A percentile compares a stretch with the other conserved stretches of the same genome.
These are phyloP conservation scores for Ganaspis sp. DNA, from an alignment of 1,140 invertebrate genomes.

Conservation along the genomic window DNA sequence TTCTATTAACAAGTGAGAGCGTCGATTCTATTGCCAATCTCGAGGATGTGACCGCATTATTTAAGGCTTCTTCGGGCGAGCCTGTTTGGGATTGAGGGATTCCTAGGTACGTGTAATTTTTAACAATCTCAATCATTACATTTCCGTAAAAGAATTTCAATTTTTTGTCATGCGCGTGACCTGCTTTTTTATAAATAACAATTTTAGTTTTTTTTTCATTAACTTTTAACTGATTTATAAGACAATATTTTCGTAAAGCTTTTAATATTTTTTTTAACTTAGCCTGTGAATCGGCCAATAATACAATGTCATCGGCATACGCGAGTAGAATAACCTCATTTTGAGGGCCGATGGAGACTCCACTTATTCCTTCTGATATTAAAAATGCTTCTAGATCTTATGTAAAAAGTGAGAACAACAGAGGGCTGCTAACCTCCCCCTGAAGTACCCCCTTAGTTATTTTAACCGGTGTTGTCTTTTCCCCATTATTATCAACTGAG, in stretches of 20 bases:
- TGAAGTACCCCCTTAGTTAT: background rate
- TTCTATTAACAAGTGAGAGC: background rate
- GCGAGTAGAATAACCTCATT: background rate
- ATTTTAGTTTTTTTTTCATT: too few species aligned
- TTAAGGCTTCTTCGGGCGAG: background rate
- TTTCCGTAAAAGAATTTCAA: too few species aligned
- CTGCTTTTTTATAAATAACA: background rate
- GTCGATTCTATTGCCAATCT: background rate
- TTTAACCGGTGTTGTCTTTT: background rate
- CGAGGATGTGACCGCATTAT: background rate
- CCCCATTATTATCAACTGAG: background rate
- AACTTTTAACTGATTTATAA: background rate
- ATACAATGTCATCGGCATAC: too few species aligned
- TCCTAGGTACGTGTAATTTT: background rate
- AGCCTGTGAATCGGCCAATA: too few species aligned
- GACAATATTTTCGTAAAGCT: background rate
- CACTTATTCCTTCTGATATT: background rate
- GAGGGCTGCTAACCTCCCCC: background rate
- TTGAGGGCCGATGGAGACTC: background rate
- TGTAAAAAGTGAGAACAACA: background rate
- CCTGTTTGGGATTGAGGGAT: background rate
- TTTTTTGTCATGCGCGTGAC: background rate
- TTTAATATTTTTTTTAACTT: background rate
- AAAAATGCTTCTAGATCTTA: background rate
- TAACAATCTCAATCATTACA: background rate